Base-by-base conservation (phyloP, 2,113 vertebrate genomes). In the Cyanoramphus novaezelandiae region DNA sequence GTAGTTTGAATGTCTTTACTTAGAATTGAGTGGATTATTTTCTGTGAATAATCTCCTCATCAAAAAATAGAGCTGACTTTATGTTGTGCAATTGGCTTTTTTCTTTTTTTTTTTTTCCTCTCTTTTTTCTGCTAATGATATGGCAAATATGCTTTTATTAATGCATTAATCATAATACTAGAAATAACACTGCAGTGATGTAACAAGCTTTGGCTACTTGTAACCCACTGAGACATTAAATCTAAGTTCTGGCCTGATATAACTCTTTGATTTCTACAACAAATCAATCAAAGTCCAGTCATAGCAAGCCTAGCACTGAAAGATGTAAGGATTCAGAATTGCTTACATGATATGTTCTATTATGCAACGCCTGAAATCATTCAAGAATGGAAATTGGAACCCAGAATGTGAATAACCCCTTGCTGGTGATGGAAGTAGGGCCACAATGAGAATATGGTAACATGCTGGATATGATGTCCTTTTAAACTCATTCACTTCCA, bases 31-130 rank as follows among this genome's bases (percentile, higher is more conserved):
- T 12, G 8, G 52, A 83, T 53, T 23, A 18, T 59, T 39, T 65
- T 77, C 29, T 82, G 17, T 65, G 20, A 70, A 69, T 64, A 63
- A 57, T 21, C 2, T 57, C 33, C 33, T 57, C 12, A 37, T 6
- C 16, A 75, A 69, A 47, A 63, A 47, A 19, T 14, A 33, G 11
- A 59, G 9, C 55, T 59, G 33, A n/a, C 20, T 59, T 59, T 10
- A 41, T 60, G 27, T 23, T 60, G 17, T 60, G 39, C 12, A 27
- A 27, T 6, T 47, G 13, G 2, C 13, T 46, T 85, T 72, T 57
- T 13, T n/a, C n/a, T n/a, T 12, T 44, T 11, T 8, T 3, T 9
- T 39, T 39, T 39, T 33, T 71, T 59, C n/a, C 1, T 0, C 21
- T 44, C 10, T 33, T 52, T 60, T 29, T 72, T 72, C 37, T 85